Evolutionary conservation across 2,797 vertebrate species (phyloP), one percentile per base, ranked within the genome.

Genomic region (Megalops cyprinoides): DNA sequence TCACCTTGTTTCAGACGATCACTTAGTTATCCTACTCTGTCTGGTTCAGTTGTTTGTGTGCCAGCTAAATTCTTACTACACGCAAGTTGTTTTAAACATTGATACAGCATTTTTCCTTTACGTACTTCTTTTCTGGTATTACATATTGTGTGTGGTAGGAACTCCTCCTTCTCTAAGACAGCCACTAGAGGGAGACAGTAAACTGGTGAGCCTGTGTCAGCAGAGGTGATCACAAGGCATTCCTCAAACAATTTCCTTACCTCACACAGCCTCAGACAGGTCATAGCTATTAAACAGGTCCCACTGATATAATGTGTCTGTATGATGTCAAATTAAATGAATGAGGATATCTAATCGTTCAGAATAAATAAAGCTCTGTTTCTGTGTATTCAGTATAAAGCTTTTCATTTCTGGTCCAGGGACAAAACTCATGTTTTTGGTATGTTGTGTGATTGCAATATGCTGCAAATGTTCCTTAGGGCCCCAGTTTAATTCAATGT

Each of bases 291-390:
- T 89, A 91, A 88, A 88, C 84, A 82, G 85, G 83, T 84, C 83
- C 88, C 90, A 90, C 92, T 92, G 92, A 71, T 80, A 79, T 80
- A 93, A 71, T 80, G 79, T 80, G 93, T 93, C 93, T 94, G 93
- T 90, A 88, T 91, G 84, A 89, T 92, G 91, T 91, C 91, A 92
- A 93, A 93, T 92, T 92, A 93, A 93, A 92, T 92, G 92, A 94
- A 92, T 87, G 93, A 93, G 90, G 87, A 90, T 80, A 89, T 89
- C 91, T 93, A 92, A 91, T 91, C 92, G 94, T 94, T 93, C 94
- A 91, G 90, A 92, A 93, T 93, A 93, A 93, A 94, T 93, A 95
- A 94, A 86, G 92, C 91, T 88, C 93, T 92, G 94, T 95, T 93
- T 94, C 62, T 67, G 34, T 67, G 39, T 48, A 10, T 48, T 48